Evolutionary conservation across 35 echinoderm and acorn worm genomes (phyloP).

Genomic region (Ophiothrix spiculata): DNA sequence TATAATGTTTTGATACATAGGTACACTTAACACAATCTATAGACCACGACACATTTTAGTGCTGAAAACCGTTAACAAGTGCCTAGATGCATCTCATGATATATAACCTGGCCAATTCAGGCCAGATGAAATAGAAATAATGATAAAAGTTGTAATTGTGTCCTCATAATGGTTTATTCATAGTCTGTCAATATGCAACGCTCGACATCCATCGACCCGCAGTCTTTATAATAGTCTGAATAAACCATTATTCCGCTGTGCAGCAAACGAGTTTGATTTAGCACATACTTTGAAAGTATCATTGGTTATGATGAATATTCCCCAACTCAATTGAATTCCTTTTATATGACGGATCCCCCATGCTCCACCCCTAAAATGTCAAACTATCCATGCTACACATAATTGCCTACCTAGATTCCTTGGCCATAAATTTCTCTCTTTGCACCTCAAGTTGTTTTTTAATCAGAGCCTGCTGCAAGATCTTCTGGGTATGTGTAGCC

Average conservation of each 20-base stretch:
- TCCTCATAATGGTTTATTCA: too few species aligned
- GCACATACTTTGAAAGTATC: conserved; percentile 91
- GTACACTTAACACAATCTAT: too few species aligned
- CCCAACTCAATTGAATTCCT: too few species aligned
- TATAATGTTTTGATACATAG: too few species aligned
- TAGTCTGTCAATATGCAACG: neutral
- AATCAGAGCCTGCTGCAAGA: conserved; percentile 92
- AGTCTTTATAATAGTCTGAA: too few species aligned
- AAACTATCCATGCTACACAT: too few species aligned
- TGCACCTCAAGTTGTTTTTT: conserved; percentile 95
- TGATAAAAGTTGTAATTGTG: too few species aligned
- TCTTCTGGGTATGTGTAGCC: conserved; percentile 93
- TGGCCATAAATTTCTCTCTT: conserved; percentile 92
- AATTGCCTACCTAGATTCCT: conserved; percentile 66
- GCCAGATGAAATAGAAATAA: too few species aligned
- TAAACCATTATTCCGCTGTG: conserved; percentile 19
- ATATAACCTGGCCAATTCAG: neutral
- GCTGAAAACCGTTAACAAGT: too few species aligned
- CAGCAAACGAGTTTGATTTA: conserved; percentile 38
- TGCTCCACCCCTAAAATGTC: too few species aligned
- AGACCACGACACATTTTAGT: too few species aligned
- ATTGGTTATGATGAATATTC: conserved; percentile 88
- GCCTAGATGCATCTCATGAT: neutral
- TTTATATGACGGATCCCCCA: conserved; percentile 26
- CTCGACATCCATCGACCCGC: too few species aligned